phyloP scores from a whole-genome alignment of 2,113 vertebrate species.

The Platysternon megacephalum region DNA sequence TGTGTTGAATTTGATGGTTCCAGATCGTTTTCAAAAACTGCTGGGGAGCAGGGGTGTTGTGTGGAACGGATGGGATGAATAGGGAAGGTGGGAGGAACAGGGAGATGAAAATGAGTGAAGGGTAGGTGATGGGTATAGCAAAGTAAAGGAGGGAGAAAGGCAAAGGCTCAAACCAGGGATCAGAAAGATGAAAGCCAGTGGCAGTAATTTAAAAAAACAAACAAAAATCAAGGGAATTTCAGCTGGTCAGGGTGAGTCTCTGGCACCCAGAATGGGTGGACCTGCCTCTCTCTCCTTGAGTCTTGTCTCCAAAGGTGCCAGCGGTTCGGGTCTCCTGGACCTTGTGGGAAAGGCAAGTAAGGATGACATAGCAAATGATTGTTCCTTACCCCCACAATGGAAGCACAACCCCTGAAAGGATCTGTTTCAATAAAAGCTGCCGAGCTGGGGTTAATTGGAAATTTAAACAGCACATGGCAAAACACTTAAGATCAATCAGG shows the following conservation, averaged over 20 bases:
- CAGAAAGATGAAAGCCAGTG: not conserved
- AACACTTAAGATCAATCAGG: not conserved
- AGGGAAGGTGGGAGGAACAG: not conserved
- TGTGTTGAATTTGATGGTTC: not conserved
- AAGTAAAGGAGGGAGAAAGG: not conserved
- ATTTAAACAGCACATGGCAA: not conserved
- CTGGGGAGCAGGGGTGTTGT: not conserved
- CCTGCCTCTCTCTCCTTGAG: not conserved
- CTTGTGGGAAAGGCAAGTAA: not conserved
- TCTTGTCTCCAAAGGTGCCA: not conserved
- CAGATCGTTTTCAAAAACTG: accelerated
- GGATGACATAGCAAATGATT: not conserved
- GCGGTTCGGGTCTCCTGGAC: not conserved
- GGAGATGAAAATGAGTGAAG: not conserved
- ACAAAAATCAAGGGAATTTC: not conserved
- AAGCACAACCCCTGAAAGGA: not conserved
- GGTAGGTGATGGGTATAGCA: not conserved
- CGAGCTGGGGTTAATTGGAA: not conserved
- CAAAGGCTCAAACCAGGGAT: not conserved
- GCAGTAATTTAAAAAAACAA: not conserved
- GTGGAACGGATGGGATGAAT: not conserved
- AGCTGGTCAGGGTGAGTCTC: not conserved
- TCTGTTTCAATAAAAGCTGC: not conserved
- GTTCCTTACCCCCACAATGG: not conserved
- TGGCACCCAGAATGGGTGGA: not conserved